A percentile compares a stretch with the other conserved stretches of the same genome.
These are phyloP conservation scores for Napeogenes sylphis DNA, from an alignment of 2,888 invertebrate genomes.

Conservation along the genomic window DNA sequence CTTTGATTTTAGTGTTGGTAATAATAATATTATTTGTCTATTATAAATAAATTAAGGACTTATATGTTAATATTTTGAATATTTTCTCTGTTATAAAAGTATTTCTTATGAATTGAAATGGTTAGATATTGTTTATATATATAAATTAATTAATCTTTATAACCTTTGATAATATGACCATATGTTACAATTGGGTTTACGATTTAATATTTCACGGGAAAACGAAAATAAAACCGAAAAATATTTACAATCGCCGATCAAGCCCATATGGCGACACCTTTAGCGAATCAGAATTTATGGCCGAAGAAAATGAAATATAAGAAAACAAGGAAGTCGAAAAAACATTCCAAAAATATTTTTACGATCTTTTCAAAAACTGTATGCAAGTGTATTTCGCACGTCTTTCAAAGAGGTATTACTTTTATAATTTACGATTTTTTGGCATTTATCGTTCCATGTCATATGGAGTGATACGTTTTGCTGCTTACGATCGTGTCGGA, in stretches of 20 bases:
- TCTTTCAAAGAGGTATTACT: constrained; percentile 25
- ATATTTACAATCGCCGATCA: constrained; percentile 21
- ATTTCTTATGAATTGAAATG: no score
- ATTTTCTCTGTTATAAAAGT: no score
- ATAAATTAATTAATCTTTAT: background rate
- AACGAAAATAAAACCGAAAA: constrained; percentile 9
- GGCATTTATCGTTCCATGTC: constrained; percentile 57
- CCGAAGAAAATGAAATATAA: constrained; percentile 16
- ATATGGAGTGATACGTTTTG: constrained; percentile 17
- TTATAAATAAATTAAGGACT: no score
- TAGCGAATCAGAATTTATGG: constrained; percentile 12
- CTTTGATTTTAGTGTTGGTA: background rate
- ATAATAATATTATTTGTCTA: no score
- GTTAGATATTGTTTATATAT: background rate
- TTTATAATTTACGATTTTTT: constrained; percentile 39
- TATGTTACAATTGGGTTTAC: constrained; percentile 1
- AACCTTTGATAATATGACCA: no score
- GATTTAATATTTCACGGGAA: constrained; percentile 12
- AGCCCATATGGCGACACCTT: constrained; percentile 32
- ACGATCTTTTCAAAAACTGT: constrained; percentile 46
- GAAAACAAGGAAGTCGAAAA: constrained; percentile 28
- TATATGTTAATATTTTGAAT: no score
- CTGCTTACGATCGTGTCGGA: background rate
- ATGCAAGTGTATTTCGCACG: constrained; percentile 56
- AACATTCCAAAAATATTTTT: constrained; percentile 60